Conservation (phyloP, 2,888 invertebrate genomes). For the Lithophane semibrunnea region DNA sequence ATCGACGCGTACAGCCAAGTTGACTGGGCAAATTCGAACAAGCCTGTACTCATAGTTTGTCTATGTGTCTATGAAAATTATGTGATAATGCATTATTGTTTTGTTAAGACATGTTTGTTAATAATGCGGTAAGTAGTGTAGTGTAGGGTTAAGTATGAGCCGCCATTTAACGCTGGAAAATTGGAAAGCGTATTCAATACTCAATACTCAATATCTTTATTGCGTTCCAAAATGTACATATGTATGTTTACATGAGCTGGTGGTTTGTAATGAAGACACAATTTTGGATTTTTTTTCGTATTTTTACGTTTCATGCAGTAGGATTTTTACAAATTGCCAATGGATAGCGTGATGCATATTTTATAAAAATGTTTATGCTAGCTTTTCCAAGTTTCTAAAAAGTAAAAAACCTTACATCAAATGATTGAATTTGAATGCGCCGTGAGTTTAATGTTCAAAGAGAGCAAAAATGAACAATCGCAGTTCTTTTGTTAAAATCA, state of each 20-base stretch:
- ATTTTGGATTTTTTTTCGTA: too few species aligned
- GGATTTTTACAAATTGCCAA: neutral
- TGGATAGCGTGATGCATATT: neutral
- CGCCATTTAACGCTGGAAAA: neutral
- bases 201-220: too few species aligned
- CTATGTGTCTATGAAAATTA: conserved; percentile 8
- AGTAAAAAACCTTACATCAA: too few species aligned
- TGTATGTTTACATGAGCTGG: too few species aligned
- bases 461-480: too few species aligned
- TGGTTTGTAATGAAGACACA: too few species aligned
- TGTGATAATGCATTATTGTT: conserved; percentile 21
- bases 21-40: conserved; percentile 55
- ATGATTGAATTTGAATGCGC: neutral
- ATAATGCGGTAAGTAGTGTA: too few species aligned
- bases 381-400: too few species aligned
- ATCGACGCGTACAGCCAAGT: conserved; percentile 51
- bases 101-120: neutral
- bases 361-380: too few species aligned
- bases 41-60: conserved; percentile 43
- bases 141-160: neutral
- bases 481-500: neutral
- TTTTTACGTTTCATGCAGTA: neutral
- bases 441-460: neutral
- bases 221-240: too few species aligned
- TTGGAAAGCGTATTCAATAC: neutral